Evolutionary conservation across 37 sponge, comb jelly and placozoan genomes (phyloP).

Genomic region (Spongilla lacustris): DNA sequence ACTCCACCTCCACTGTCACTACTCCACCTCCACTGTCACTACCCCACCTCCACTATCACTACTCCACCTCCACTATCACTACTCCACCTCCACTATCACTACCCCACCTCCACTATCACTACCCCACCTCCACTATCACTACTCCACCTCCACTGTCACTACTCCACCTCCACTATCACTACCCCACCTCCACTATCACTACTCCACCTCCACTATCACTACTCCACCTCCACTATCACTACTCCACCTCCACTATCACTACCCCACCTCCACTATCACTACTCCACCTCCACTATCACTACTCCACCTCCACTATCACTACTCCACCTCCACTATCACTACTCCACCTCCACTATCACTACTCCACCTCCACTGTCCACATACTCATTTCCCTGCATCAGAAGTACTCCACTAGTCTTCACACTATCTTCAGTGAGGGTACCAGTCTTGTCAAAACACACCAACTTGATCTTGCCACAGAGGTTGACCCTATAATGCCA

Average conservation of each 20-base stretch:
- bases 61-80: neutral
- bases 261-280: neutral
- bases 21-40: neutral
- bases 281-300: neutral
- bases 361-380: neutral
- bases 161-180: neutral
- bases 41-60: neutral
- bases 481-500: constrained; percentile 66
- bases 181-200: neutral
- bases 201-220: neutral
- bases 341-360: neutral
- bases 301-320: neutral
- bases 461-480: constrained; percentile 90
- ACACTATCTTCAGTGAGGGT: constrained; percentile 96
- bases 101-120: neutral
- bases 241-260: neutral
- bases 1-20: neutral
- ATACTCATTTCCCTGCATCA: neutral
- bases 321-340: neutral
- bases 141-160: neutral
- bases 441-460: constrained; percentile 98
- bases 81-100: neutral
- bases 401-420: constrained; percentile 63
- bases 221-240: neutral
- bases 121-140: neutral